Percentiles rank a stretch among this genome's conserved stretches.
Evolutionary conservation across 2,113 vertebrate species (phyloP).

Genomic region (Odocoileus virginianus): DNA sequence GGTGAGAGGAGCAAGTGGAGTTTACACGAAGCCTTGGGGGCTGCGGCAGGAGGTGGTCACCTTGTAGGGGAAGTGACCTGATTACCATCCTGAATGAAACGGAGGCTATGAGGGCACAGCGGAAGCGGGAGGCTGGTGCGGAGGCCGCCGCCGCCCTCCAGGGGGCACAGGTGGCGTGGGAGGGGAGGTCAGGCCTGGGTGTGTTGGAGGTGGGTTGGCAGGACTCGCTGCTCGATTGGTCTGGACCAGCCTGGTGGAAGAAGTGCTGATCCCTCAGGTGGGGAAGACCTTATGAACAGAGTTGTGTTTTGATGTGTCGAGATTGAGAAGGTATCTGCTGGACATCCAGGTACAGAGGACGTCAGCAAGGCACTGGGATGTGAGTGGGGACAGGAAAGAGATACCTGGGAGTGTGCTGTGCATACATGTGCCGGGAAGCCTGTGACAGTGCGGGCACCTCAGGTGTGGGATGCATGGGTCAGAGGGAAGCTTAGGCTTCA

Average conservation of each 20-base stretch:
- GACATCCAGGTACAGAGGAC: background rate
- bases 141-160: accelerated
- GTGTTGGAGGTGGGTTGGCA: background rate
- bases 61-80: background rate
- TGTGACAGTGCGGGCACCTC: accelerated
- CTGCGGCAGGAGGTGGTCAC: background rate
- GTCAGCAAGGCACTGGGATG: background rate
- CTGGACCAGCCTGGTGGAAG: background rate
- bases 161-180: background rate
- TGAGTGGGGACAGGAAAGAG: background rate
- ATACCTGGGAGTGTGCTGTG: background rate
- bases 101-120: background rate
- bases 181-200: background rate
- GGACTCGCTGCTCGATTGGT: background rate
- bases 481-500: background rate
- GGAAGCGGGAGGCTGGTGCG: accelerated
- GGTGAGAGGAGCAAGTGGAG: background rate
- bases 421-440: background rate
- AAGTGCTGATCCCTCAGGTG: background rate
- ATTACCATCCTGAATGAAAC: background rate
- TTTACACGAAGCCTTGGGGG: background rate
- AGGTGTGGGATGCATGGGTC: background rate
- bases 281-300: background rate
- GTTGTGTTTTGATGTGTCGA: background rate
- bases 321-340: background rate